Evolutionary conservation across 1,140 invertebrate genomes (phyloP).

Genomic region (Ephestia elutella): DNA sequence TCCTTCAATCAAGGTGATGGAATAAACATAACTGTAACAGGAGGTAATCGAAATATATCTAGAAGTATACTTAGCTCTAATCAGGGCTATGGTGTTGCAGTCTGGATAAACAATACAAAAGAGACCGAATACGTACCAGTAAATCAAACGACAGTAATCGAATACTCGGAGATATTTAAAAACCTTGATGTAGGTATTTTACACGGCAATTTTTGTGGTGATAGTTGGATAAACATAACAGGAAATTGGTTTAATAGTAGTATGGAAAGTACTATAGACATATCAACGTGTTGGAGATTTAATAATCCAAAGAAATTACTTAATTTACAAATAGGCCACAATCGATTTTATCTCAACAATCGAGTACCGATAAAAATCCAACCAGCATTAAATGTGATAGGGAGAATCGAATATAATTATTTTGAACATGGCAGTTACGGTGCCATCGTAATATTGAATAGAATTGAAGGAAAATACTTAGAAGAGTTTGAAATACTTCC

Average conservation of each 20-base stretch:
- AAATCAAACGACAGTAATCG: slow-evolving; percentile 88
- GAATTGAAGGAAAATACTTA: slow-evolving; percentile 81
- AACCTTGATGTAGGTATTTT: slow-evolving; percentile 91
- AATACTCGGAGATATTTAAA: slow-evolving; percentile 89
- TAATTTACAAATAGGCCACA: slow-evolving; percentile 89
- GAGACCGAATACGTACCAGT: slow-evolving; percentile 85
- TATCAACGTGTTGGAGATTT: slow-evolving; percentile 84
- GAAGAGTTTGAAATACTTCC: slow-evolving; percentile 80
- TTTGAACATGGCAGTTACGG: slow-evolving; percentile 89
- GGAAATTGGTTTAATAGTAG: slow-evolving; percentile 89
- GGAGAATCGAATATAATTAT: slow-evolving; percentile 89
- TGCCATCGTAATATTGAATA: slow-evolving; percentile 90
- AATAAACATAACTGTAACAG: slow-evolving; percentile 92
- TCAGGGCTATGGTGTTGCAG: slow-evolving; percentile 86
- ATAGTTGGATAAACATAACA: slow-evolving; percentile 88
- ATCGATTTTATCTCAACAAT: slow-evolving; percentile 85
- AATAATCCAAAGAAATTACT: slow-evolving; percentile 74
- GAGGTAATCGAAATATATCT: slow-evolving; percentile 92
- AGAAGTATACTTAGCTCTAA: slow-evolving; percentile 86
- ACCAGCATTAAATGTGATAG: slow-evolving; percentile 89
- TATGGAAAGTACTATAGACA: slow-evolving; percentile 82
- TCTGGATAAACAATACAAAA: slow-evolving; percentile 92
- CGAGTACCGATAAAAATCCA: slow-evolving; percentile 85
- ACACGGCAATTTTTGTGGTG: slow-evolving; percentile 84
- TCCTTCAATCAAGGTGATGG: slow-evolving; percentile 94